Evolutionary conservation across 2,888 invertebrate genomes (phyloP).

Genomic region (Leucania comma): DNA sequence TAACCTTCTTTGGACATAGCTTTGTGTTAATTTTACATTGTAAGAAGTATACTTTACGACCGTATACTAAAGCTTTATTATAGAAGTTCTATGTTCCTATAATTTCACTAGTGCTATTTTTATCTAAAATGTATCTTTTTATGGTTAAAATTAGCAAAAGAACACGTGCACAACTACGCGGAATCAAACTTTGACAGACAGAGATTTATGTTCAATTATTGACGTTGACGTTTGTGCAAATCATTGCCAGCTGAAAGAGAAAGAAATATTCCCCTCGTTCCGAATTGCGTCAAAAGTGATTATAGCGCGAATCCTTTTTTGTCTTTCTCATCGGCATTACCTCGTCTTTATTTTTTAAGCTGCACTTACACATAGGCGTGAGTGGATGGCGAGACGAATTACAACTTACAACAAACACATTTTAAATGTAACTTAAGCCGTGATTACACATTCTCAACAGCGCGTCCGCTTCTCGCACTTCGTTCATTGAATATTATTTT

Average conservation of each 20-base stretch:
- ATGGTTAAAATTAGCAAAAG: slow-evolving; percentile 29
- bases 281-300: too few species aligned
- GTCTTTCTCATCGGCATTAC: too few species aligned
- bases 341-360: too few species aligned
- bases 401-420: too few species aligned
- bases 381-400: too few species aligned
- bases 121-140: slow-evolving; percentile 13
- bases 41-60: slow-evolving; percentile 31
- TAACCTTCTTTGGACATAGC: slow-evolving; percentile 90
- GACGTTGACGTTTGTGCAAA: slow-evolving; percentile 35
- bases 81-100: slow-evolving; percentile 3
- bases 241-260: slow-evolving; percentile 9
- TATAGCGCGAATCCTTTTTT: too few species aligned
- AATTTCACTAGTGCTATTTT: neutral
- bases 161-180: slow-evolving; percentile 76
- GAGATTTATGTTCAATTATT: neutral
- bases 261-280: too few species aligned
- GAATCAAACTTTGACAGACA: slow-evolving; percentile 50
- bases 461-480: too few species aligned
- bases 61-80: neutral
- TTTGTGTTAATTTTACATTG: slow-evolving; percentile 69
- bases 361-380: too few species aligned
- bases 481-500: too few species aligned
- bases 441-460: too few species aligned
- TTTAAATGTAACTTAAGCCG: too few species aligned